Percentiles rank a stretch among this genome's conserved stretches.
Conservation (phyloP, 2,888 invertebrate genomes). For the Schrankia costaestrigalis region DNA sequence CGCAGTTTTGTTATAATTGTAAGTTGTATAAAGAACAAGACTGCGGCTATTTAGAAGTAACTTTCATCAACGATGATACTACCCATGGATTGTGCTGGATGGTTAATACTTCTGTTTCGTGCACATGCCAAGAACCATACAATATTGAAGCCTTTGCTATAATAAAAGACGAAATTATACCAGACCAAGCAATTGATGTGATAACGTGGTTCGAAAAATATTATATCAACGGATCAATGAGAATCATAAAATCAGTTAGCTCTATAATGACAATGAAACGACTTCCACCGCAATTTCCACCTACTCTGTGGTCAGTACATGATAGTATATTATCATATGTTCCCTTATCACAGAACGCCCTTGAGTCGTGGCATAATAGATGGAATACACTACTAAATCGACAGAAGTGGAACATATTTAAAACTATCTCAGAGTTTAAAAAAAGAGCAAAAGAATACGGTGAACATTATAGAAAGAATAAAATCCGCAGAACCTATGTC, state of each 20-base stretch:
- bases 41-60: too few relatives aligned
- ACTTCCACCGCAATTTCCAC: constrained; percentile 1
- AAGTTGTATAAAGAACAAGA: too few relatives aligned
- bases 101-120: too few relatives aligned
- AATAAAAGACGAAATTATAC: too few relatives aligned
- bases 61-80: too few relatives aligned
- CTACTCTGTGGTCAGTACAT: background rate
- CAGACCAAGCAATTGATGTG: constrained; percentile 1
- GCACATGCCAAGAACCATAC: too few relatives aligned
- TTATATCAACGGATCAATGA: constrained; percentile 1
- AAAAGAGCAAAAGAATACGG: constrained; percentile 8
- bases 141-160: too few relatives aligned
- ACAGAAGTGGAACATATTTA: constrained; percentile 9
- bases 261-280: constrained; percentile 2
- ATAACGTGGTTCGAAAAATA: background rate
- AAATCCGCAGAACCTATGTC: constrained; percentile 5
- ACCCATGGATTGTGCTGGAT: too few relatives aligned
- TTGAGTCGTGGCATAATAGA: constrained; percentile 10
- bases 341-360: constrained; percentile 4
- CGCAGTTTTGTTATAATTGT: too few relatives aligned
- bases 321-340: constrained; percentile 2
- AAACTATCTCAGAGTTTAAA: constrained; percentile 7
- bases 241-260: constrained; percentile 3
- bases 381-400: constrained; percentile 8
- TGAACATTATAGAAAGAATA: constrained; percentile 4